Evolutionary conservation across 2,797 vertebrate species (phyloP), one percentile per base, ranked within the genome.

Genomic region (Urophycis tenuis): DNA sequence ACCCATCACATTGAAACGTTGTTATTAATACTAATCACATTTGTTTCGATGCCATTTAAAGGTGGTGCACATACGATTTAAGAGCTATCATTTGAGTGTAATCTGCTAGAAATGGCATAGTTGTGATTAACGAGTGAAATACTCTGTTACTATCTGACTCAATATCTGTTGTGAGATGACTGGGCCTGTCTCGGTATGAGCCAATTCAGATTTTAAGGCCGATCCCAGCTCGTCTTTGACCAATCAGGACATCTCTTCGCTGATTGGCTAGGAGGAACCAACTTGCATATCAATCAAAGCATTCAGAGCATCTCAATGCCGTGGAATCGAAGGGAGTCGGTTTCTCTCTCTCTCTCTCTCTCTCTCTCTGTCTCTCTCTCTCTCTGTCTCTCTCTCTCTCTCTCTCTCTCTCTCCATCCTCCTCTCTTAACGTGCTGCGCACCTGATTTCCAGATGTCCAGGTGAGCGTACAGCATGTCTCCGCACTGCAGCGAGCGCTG

Each of bases 381-480:
- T 35, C 34, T 35, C 34, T 35, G 3, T 35, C 34, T 35, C 34
- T 35, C 34, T 35, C 34, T 35, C 34, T 35, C 34, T 35, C 34
- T 35, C 34, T 35, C 34, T 35, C 34, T 35, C 34, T 8, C 3
- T 35, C 34, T 35, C 49, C 53, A 25, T 60, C 25, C 53, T 60
- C 53, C 1, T 8, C 6, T 15, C 19, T 19, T 6, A 49, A 19
- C 45, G 6, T 22, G 45, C 14, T 5, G 45, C 17, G 45, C 29
- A 98, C 96, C 95, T 82, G 96, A 98, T 85, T 95, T 97, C 97
- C 96, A 99, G 88, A 99, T 97, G 90, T 99, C 97, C 41, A 98
- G 93, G 79, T 99, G 96, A 60, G 97, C 97, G 0, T 96, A 94
- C 80, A 99, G 89, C 73, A 96, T 88, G 32, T 97, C 96, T 0